Base-by-base conservation (phyloP, 2,113 vertebrate species). In the Halcyon senegalensis region DNA sequence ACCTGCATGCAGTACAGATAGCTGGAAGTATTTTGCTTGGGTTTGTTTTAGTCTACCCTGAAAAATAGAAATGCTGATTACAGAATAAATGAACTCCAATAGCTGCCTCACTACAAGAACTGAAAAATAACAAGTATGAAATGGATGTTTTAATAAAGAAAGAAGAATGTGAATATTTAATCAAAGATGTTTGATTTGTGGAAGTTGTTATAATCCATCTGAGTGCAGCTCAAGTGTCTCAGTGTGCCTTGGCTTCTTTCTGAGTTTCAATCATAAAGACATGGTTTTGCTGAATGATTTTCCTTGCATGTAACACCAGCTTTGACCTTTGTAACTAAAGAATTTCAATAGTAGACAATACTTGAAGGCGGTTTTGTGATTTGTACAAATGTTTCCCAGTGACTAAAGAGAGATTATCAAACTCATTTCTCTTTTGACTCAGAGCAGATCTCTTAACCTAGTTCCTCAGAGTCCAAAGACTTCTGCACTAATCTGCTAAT, bases 351-450 rank as follows among this genome's bases (percentile, higher is more conserved):
- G 43, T 16, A 60, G 23, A 11, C 84, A 93, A 94, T 68, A 19
- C 58, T 85, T 87, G 37, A 91, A 91, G 41, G 51, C 89, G 16
- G 0, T 68, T 94, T 87, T 89, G 20, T 62, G 50, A 94, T 91
- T 95, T 85, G 59, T 77, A 84, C 63, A 78, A 81, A 72, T 84
- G 33, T 90, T 87, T 89, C 56, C n/a, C 25, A 33, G 48, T 41
- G 50, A 87, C 85, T 94, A 87, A 94, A 41, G 4, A 87, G 55
- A 96, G 73, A 96, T 95, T 93, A 94, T 89, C 67, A 87, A 93
- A 83, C 35, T 92, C 69, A 80, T 94, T 97, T 97, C 35, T 92
- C 41, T 95, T 95, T 74, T 93, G 80, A 96, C 63, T 56, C 56
- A 68, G 70, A 78, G 59, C 31, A 93, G 82, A 73, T 93, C 62